A percentile compares a stretch with the other conserved stretches of the same genome.
phyloP scores from a whole-genome alignment of 2,888 invertebrate species.

The Gonocerus acuteangulatus region DNA sequence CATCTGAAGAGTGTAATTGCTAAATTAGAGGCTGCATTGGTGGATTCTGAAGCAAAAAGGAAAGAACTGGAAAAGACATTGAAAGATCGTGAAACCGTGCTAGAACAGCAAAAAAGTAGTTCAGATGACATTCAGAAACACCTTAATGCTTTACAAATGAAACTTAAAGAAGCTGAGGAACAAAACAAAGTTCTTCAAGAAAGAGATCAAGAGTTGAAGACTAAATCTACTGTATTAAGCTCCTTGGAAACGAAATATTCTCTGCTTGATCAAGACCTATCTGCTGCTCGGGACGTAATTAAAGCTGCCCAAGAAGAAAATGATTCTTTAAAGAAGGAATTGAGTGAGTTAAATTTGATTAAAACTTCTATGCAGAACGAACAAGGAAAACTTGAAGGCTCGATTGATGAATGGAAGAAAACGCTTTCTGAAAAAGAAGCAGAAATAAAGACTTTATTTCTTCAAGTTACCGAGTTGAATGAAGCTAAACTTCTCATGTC shows the following conservation, averaged over 20 bases:
- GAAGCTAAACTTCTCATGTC: constrained; percentile 59
- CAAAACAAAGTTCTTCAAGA: constrained; percentile 47
- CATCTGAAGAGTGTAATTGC: constrained; percentile 24
- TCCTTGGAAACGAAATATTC: neutral
- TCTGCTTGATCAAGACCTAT: neutral
- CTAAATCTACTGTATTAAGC: constrained; percentile 33
- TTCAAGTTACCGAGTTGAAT: constrained; percentile 45
- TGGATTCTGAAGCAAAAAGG: constrained; percentile 45
- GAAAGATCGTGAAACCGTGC: constrained; percentile 48
- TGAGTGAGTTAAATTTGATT: constrained; percentile 1
- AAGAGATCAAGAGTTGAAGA: constrained; percentile 38
- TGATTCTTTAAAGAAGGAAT: constrained; percentile 25
- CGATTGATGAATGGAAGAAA: constrained; percentile 48
- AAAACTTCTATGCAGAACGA: constrained; percentile 43
- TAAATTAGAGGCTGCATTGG: constrained; percentile 43
- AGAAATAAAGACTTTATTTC: constrained; percentile 46
- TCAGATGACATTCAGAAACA: constrained; percentile 12
- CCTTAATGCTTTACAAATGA: constrained; percentile 40
- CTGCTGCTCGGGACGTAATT: neutral
- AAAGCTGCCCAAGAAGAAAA: neutral
- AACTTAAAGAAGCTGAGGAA: constrained; percentile 49
- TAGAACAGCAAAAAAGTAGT: constrained; percentile 25
- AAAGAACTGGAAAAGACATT: constrained; percentile 44
- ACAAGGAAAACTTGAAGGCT: constrained; percentile 46
- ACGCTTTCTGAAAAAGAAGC: constrained; percentile 46